A percentile compares a stretch with the other conserved stretches of the same genome.
phyloP scores from a whole-genome alignment of 2,113 vertebrate genomes.

The Brevimyrus niger region DNA sequence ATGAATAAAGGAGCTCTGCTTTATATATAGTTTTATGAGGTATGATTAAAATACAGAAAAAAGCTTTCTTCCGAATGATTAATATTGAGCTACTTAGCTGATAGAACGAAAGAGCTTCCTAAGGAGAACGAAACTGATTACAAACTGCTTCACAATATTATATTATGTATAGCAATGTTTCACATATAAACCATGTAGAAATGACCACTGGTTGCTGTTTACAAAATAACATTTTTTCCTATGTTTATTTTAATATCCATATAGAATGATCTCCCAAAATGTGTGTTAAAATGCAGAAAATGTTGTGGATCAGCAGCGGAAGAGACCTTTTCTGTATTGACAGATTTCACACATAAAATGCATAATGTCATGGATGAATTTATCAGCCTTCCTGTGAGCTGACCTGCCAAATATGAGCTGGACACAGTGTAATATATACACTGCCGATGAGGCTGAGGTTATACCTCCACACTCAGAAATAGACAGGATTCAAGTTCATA shows the following conservation, averaged over 20 bases:
- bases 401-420: not conserved
- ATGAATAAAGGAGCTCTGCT: not conserved
- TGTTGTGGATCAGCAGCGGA: not conserved
- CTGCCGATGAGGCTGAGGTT: not conserved
- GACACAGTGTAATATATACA: not conserved
- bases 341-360: not conserved
- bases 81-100: not conserved
- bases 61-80: not conserved
- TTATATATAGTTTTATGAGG: not conserved
- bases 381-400: not conserved
- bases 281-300: not conserved
- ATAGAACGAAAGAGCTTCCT: not conserved
- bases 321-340: not conserved
- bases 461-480: not conserved
- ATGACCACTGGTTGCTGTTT: not conserved
- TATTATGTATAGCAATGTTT: not conserved
- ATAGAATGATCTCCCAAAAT: not conserved
- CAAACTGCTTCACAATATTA: not conserved
- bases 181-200: not conserved
- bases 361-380: not conserved
- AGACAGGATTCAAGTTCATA: not conserved
- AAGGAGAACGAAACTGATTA: not conserved
- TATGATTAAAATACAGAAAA: not conserved
- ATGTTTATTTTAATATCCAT: not conserved
- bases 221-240: not conserved